phyloP scores from a whole-genome alignment of 2,113 vertebrate species.

The Cynoglossus semilaevis region DNA sequence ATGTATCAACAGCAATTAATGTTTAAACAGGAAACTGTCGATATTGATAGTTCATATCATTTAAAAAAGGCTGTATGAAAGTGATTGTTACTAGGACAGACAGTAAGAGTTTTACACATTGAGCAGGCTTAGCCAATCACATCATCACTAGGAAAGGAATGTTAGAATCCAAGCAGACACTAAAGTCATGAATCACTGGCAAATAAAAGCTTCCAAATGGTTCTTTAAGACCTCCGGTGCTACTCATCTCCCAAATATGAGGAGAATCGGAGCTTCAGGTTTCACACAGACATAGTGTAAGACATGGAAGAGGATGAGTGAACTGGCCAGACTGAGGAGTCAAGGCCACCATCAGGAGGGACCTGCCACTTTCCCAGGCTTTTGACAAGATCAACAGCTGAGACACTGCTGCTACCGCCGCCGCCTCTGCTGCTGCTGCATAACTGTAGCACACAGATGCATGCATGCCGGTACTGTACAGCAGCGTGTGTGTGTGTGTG shows the following conservation, averaged over 20 bases:
- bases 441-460: conserved; percentile 62
- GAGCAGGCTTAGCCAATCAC: too few relatives aligned
- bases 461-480: conserved; percentile 24
- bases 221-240: conserved; percentile 44
- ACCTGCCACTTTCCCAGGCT: conserved; percentile 83
- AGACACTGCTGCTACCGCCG: conserved; percentile 38
- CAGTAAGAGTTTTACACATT: too few relatives aligned
- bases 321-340: conserved; percentile 36
- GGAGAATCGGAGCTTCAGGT: conserved; percentile 71
- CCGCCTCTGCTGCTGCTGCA: background rate
- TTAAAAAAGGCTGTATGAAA: too few relatives aligned
- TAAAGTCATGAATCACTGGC: background rate
- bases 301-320: conserved; percentile 36
- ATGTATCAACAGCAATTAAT: too few relatives aligned
- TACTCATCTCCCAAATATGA: conserved; percentile 63
- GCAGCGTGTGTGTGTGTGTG: conserved; percentile 12
- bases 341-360: conserved; percentile 20
- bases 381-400: conserved; percentile 81
- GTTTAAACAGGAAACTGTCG: too few relatives aligned
- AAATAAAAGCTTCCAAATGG: conserved; percentile 30
- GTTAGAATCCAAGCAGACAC: background rate
- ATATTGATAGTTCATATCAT: too few relatives aligned
- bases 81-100: too few relatives aligned
- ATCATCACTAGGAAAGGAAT: too few relatives aligned
- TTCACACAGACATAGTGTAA: conserved; percentile 63